A percentile compares a stretch with the other conserved stretches of the same genome.
Evolutionary conservation across 2,113 vertebrate species (phyloP).

Genomic region (Australoheros scitulus): DNA sequence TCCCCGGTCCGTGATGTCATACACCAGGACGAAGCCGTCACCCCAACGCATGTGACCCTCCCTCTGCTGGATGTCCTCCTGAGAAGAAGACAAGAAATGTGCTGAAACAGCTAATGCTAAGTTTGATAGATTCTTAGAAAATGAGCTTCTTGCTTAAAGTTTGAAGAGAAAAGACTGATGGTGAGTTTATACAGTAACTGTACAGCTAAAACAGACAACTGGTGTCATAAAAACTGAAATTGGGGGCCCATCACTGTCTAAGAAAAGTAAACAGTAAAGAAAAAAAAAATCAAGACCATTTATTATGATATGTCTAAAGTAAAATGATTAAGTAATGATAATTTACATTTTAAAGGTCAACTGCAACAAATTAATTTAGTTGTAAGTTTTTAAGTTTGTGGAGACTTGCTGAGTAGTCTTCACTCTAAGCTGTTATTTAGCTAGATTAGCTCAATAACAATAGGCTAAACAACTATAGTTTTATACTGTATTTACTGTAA

Average conservation of each 20-base stretch:
- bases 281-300: too few relatives aligned
- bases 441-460: not conserved
- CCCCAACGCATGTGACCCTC: slow-evolving; percentile 97
- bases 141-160: not conserved
- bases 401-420: not conserved
- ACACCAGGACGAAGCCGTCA: slow-evolving; percentile 94
- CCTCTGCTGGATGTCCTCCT: slow-evolving; percentile 94
- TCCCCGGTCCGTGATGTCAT: slow-evolving; percentile 95
- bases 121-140: not conserved
- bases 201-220: not conserved
- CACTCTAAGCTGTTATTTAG: too few relatives aligned
- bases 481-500: too few relatives aligned
- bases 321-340: not conserved
- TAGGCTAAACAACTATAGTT: not conserved
- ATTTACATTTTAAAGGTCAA: not conserved
- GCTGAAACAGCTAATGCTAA: not conserved
- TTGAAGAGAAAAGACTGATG: not conserved
- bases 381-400: not conserved
- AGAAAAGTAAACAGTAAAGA: too few relatives aligned
- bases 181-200: too few relatives aligned
- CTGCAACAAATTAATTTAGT: not conserved
- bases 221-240: not conserved
- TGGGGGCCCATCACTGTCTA: not conserved
- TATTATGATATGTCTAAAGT: not conserved
- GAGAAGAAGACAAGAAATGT: not conserved